These are phyloP conservation scores for Clitarchus hookeri DNA, from an alignment of 2,888 invertebrate species.

Conservation along the genomic window DNA sequence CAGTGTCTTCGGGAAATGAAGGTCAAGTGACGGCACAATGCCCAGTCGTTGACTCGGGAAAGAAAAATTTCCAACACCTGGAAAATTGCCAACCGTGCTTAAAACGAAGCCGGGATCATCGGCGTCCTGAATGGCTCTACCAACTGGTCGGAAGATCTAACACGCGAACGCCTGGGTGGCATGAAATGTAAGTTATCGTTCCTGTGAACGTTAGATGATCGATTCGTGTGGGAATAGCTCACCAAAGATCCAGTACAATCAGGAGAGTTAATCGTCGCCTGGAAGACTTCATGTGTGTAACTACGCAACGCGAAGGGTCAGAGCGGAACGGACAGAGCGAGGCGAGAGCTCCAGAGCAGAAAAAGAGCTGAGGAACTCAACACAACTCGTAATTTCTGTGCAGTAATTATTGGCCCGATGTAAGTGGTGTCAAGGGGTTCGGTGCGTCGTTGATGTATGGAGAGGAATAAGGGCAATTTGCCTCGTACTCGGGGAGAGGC, in stretches of 20 bases:
- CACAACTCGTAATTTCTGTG: neutral
- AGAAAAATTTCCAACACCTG: no score
- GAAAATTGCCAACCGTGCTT: no score
- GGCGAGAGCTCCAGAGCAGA: neutral
- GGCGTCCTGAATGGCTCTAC: no score
- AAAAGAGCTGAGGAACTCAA: neutral
- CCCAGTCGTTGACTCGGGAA: no score
- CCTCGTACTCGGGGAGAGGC: neutral
- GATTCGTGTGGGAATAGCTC: neutral
- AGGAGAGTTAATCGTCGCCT: conserved; percentile 6
- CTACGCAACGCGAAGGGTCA: neutral
- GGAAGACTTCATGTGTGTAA: conserved; percentile 7
- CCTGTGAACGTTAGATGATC: neutral
- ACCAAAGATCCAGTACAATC: conserved; percentile 7
- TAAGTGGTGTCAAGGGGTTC: conserved; percentile 10
- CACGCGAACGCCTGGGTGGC: neutral
- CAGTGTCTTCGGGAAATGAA: no score
- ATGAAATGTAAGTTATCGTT: neutral
- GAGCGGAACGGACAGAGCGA: neutral
- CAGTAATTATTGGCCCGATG: conserved; percentile 10
- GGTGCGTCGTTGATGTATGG: conserved; percentile 3
- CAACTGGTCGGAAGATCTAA: neutral
- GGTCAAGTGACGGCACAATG: no score
- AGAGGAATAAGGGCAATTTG: conserved; percentile 5
- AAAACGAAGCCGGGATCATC: no score